phyloP scores from a whole-genome alignment of 1,140 invertebrate genomes.

The Zaprionus nigranus region DNA sequence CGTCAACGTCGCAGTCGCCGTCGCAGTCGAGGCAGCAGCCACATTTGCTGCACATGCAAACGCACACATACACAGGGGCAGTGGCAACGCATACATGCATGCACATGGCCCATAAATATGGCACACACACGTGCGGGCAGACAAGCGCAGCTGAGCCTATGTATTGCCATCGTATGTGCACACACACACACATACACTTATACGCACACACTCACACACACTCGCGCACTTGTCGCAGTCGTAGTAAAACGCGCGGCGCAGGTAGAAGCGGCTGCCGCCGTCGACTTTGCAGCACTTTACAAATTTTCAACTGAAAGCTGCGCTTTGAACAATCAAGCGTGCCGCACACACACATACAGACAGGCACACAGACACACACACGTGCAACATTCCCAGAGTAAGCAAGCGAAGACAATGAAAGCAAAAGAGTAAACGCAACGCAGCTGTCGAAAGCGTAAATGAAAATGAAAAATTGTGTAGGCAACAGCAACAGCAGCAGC shows the following conservation, averaged over 20 bases:
- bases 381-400: background rate
- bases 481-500: slow-evolving; percentile 19
- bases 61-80: background rate
- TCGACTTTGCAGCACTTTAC: slow-evolving; percentile 61
- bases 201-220: background rate
- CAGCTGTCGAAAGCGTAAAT: slow-evolving; percentile 68
- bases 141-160: slow-evolving; percentile 50
- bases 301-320: slow-evolving; percentile 78
- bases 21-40: background rate
- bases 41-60: slow-evolving; percentile 19
- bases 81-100: slow-evolving; percentile 4
- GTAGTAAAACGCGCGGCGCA: slow-evolving; percentile 72
- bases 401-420: slow-evolving; percentile 66
- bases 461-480: slow-evolving; percentile 66
- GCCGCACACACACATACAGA: slow-evolving; percentile 19
- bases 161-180: slow-evolving; percentile 29
- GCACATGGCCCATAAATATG: slow-evolving; percentile 54
- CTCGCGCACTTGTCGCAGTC: slow-evolving; percentile 18
- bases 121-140: slow-evolving; percentile 16
- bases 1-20: background rate
- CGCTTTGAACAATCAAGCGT: slow-evolving; percentile 80
- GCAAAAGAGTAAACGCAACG: slow-evolving; percentile 50
- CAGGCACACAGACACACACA: background rate
- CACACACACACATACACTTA: background rate
- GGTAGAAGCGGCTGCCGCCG: slow-evolving; percentile 40